These are phyloP conservation scores for Machimus atricapillus DNA, from an alignment of 2,888 invertebrate species.

Conservation along the genomic window DNA sequence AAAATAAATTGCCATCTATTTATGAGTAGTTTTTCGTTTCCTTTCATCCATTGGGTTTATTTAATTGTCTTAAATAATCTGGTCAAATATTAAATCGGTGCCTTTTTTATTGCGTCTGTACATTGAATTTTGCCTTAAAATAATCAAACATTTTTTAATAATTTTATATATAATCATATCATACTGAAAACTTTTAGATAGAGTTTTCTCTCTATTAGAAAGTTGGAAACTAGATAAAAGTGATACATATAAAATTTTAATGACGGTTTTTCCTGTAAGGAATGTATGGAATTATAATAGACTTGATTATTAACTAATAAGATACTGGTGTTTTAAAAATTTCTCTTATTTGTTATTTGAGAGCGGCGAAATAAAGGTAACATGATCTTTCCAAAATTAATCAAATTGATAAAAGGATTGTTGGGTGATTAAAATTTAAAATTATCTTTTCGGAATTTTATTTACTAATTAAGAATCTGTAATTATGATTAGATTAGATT, in stretches of 20 bases:
- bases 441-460: too few relatives aligned
- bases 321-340: background rate
- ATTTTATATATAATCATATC: too few relatives aligned
- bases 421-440: too few relatives aligned
- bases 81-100: background rate
- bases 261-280: background rate
- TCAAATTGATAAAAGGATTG: too few relatives aligned
- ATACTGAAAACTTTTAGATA: too few relatives aligned
- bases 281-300: background rate
- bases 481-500: too few relatives aligned
- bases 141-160: too few relatives aligned
- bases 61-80: background rate
- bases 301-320: background rate
- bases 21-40: conserved; percentile 22
- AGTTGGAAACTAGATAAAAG: background rate
- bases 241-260: background rate
- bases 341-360: background rate
- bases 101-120: too few relatives aligned
- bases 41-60: background rate
- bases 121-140: too few relatives aligned
- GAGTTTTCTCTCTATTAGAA: background rate
- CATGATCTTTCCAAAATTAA: too few relatives aligned
- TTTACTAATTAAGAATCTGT: too few relatives aligned
- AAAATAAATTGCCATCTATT: conserved; percentile 35
- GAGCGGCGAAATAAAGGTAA: too few relatives aligned